Evolutionary conservation across 1,140 invertebrate genomes (phyloP), one percentile per base, ranked within the genome.

Genomic region (Drosophila arizonae): DNA sequence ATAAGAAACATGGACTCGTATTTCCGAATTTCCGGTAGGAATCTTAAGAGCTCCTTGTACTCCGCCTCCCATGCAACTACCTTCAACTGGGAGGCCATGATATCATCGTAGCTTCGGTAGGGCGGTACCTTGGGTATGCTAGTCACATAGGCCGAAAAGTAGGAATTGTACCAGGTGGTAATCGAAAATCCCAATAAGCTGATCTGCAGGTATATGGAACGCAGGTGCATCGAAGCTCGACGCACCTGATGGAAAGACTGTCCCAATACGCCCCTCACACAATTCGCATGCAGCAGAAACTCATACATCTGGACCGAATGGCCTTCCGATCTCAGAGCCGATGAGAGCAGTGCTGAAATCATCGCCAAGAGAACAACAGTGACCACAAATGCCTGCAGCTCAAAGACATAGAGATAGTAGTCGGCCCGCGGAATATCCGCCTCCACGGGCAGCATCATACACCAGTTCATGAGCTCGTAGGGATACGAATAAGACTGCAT

Each of bases 81-180:
- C 50, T 80, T 82, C 0, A 72, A 13, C 2, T 56, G 24, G 0
- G 89, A 88, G 4, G 46, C 21, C 1, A 76, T 9, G 6, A 90
- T 76, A 21, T 73, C 76, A 6, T 90, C 81, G 24, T 72, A 86
- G 11, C 64, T 77, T 4, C 41, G 41, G 0, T 76, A 33, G 0
- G 75, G 58, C 1, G 72, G 51, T 0, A 54, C 43, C 1, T 52
- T 64, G 1, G 79, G 89, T 0, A 68, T 50, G 50, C 77, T 89
- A 3, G 81, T 90, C 26, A 86, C 72, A 62, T 82, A 90, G 6
- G 88, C 72, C 4, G 88, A 81, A 28, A 79, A 90, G 41, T 80
- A 86, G 0, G 84, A 76, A 54, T 89, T 90, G 39, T 90, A 90
- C 67, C 75, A 80, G 3, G 81, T 71, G 26, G 81, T 86, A 6